Conservation (phyloP, 2,797 vertebrate genomes). For the Menidia menidia region DNA sequence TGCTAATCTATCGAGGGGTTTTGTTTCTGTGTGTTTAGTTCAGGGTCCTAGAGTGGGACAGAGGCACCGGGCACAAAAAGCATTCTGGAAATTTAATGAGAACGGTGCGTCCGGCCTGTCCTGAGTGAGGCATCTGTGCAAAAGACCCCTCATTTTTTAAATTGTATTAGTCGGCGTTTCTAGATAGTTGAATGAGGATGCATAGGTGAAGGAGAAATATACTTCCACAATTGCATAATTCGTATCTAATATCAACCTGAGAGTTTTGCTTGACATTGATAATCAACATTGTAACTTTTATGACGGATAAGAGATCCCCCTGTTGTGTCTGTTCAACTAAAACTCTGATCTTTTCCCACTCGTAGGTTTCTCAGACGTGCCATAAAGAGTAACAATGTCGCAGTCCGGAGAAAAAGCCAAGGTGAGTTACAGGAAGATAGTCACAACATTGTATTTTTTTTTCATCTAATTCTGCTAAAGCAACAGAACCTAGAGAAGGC, state of each 20-base stretch:
- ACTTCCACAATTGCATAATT: neutral
- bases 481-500: neutral
- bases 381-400: slow-evolving; percentile 80
- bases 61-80: slow-evolving; percentile 18
- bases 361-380: slow-evolving; percentile 54
- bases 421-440: slow-evolving; percentile 73
- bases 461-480: neutral
- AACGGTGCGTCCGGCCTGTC: neutral
- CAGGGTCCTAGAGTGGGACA: slow-evolving; percentile 26
- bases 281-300: too few species aligned
- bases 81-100: slow-evolving; percentile 43
- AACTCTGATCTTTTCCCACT: slow-evolving; percentile 13
- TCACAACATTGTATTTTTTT: slow-evolving; percentile 1
- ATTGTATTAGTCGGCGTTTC: neutral
- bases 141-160: neutral
- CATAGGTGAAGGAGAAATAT: neutral
- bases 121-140: neutral
- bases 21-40: slow-evolving; percentile 65
- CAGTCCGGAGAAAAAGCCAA: slow-evolving; percentile 91
- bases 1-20: slow-evolving; percentile 62
- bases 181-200: too few species aligned
- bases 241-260: neutral
- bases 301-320: neutral
- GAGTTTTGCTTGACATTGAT: neutral
- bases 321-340: neutral